Evolutionary conservation across 2,797 vertebrate species (phyloP).

Genomic region (Poeciliopsis paucimaculata): DNA sequence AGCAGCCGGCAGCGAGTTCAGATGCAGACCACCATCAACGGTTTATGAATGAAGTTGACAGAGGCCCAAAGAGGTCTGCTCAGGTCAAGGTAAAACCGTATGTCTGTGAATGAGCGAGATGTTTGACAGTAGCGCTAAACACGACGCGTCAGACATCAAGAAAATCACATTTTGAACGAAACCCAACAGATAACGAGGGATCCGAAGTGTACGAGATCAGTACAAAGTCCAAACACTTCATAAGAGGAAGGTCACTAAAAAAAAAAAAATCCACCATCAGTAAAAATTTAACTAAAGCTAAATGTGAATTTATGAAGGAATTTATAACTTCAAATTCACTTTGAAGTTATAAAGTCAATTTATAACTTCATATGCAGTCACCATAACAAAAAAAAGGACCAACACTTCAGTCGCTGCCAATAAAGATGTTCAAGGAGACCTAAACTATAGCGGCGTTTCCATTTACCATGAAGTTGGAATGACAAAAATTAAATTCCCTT

Average conservation of each 20-base stretch:
- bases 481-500: too few relatives aligned
- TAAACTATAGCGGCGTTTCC: not conserved
- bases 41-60: conserved; percentile 45
- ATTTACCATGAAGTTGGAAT: too few relatives aligned
- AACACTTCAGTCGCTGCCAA: not conserved
- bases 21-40: conserved; percentile 47
- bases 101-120: conserved; percentile 24
- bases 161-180: conserved; percentile 19
- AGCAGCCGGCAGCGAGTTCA: conserved; percentile 52
- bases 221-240: not conserved
- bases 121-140: conserved; percentile 13
- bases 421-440: not conserved
- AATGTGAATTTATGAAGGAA: not conserved
- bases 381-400: not conserved
- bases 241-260: conserved; percentile 1
- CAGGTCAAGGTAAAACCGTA: conserved; percentile 36
- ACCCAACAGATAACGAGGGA: not conserved
- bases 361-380: not conserved
- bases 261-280: not conserved
- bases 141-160: not conserved
- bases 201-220: not conserved
- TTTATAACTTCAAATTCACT: not conserved
- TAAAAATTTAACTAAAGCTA: not conserved
- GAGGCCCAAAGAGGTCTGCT: conserved; percentile 10
- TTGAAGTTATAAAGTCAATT: too few relatives aligned